Evolutionary conservation across 1,140 invertebrate genomes (phyloP).

Genomic region (Venturia canescens): DNA sequence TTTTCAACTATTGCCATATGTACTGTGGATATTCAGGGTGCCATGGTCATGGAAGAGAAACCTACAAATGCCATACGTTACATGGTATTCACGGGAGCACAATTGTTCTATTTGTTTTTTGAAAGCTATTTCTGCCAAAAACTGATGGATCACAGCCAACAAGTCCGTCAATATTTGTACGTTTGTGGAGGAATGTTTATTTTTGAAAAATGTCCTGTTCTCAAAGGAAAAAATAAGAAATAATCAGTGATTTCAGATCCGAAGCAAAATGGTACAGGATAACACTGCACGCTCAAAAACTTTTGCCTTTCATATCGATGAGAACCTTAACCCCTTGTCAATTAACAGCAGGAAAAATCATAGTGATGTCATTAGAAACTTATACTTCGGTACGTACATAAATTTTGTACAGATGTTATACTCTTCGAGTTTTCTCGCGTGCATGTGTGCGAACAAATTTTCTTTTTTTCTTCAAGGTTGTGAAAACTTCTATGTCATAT

Average conservation of each 20-base stretch:
- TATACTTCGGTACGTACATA: conserved; percentile 47
- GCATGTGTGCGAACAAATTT: not conserved
- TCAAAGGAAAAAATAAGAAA: not conserved
- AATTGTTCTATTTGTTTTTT: conserved; percentile 52
- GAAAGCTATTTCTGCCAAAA: conserved; percentile 48
- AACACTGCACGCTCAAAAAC: conserved; percentile 46
- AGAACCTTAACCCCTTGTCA: conserved; percentile 44
- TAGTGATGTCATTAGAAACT: conserved; percentile 44
- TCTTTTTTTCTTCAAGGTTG: conserved; percentile 3
- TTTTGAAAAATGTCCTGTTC: not conserved
- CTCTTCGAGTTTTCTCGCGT: not conserved
- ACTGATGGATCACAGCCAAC: conserved; percentile 47
- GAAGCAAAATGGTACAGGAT: conserved; percentile 47
- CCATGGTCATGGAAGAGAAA: not conserved
- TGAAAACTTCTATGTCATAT: conserved; percentile 26
- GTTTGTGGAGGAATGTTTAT: conserved; percentile 13
- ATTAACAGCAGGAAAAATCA: conserved; percentile 49
- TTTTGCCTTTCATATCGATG: conserved; percentile 49
- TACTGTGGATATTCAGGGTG: not conserved
- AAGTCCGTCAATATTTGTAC: conserved; percentile 47
- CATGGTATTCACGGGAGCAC: conserved; percentile 16
- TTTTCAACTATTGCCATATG: not conserved
- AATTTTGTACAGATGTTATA: not conserved
- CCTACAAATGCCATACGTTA: conserved; percentile 1
- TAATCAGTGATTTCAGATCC: conserved; percentile 28